Conservation (phyloP, 2,888 invertebrate genomes). For the Rhamphomyia laevipes region DNA sequence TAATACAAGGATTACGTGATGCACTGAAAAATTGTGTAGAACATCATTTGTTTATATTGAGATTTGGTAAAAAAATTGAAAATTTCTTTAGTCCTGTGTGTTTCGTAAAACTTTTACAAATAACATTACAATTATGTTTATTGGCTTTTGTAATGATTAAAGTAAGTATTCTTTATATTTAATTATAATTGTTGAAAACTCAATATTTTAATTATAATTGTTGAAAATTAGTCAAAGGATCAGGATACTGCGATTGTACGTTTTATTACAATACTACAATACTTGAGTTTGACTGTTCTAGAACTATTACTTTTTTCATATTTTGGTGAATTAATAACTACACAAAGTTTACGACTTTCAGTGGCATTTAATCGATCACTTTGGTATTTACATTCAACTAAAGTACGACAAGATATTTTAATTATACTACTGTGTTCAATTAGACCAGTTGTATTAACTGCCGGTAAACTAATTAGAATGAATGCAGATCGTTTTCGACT, state of each 20-base stretch:
- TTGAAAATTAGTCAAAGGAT: background rate
- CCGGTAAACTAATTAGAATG: constrained; percentile 26
- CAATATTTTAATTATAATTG: too few species aligned
- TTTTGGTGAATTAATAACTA: constrained; percentile 23
- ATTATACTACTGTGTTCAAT: constrained; percentile 24
- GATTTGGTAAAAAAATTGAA: constrained; percentile 25
- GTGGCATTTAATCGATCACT: constrained; percentile 27
- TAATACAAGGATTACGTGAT: constrained; percentile 6
- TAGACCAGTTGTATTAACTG: constrained; percentile 23
- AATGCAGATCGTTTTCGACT: constrained; percentile 25
- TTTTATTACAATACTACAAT: constrained; percentile 24
- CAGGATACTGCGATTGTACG: constrained; percentile 2
- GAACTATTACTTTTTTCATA: constrained; percentile 31
- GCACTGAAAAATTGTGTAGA: constrained; percentile 24
- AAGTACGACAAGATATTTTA: constrained; percentile 22
- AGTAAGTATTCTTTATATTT: constrained; percentile 18
- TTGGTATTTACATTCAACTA: constrained; percentile 24
- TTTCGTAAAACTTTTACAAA: constrained; percentile 28
- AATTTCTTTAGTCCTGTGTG: constrained; percentile 29
- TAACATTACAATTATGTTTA: constrained; percentile 28
- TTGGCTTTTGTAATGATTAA: constrained; percentile 30
- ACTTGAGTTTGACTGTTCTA: constrained; percentile 23
- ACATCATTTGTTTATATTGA: constrained; percentile 28
- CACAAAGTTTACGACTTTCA: constrained; percentile 25
- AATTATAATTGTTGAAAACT: too few species aligned